Evolutionary conservation across 2,113 vertebrate genomes (phyloP), one percentile per base, ranked within the genome.

Genomic region (Echinops telfairi): DNA sequence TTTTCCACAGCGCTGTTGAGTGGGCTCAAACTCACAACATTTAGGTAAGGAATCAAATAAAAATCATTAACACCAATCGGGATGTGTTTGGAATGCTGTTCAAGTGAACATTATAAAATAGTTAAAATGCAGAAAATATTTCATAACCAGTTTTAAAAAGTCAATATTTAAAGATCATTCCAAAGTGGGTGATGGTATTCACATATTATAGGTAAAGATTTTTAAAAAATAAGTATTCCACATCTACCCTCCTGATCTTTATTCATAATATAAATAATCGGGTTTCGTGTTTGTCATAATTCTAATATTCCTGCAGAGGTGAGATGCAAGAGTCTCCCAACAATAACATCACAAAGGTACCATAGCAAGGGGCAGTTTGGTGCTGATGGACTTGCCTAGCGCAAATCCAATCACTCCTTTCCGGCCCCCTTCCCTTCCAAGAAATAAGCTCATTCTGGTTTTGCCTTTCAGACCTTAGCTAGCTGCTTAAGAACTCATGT

Each of bases 231-330:
- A 88, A 23, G 19, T 79, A 19, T 33, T n/a, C 96, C 86, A 88
- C 90, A 83, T 93, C 78, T 89, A 60, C 77, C 12, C 14, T 76
- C 23, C 78, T 68, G 36, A 93, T 62, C 81, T 92, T 96, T 62
- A 89, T 43, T 84, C 14, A 9, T 3, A 85, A 2, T 60, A 40
- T 31, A 94, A 64, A 96, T 47, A 70, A 86, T 84, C 91, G 82
- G 75, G 27, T 57, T 75, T 15, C 25, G 23, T 87, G n/a, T 86
- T 83, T 90, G 36, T 87, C 89, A 89, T 3, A 86, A 58, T 92
- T 87, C n/a, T 87, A 96, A 94, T 94, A 91, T 83, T 38, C 17
- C n/a, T 83, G 17, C 15, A 91, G 89, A 94, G 31, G 60, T 83
- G 80, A 94, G 29, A 88, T n/a, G 20, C 29, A 85, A 89, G 75